These are phyloP conservation scores for Drosophila pectinifera DNA, from an alignment of 1,140 invertebrate genomes.

Conservation along the genomic window DNA sequence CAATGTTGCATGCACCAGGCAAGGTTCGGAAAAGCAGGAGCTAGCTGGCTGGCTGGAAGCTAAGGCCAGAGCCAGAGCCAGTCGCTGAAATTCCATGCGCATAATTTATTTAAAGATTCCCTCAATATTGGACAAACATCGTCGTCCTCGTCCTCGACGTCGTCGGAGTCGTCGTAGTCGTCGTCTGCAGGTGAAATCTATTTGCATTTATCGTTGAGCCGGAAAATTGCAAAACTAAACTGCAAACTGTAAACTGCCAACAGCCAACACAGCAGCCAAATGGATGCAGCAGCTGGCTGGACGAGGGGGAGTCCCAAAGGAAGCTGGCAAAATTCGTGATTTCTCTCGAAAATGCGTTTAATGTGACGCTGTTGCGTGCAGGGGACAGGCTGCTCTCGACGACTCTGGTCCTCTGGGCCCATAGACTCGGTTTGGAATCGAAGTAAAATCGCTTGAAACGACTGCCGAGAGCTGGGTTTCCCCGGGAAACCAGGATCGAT, in stretches of 20 bases:
- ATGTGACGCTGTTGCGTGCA: constrained; percentile 55
- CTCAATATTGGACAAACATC: constrained; percentile 78
- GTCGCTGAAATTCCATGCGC: constrained; percentile 71
- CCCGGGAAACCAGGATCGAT: constrained; percentile 35
- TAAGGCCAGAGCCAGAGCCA: constrained; percentile 9
- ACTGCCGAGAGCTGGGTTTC: constrained; percentile 1
- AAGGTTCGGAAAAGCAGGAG: constrained; percentile 24
- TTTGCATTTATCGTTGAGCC: constrained; percentile 83
- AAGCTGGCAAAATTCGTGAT: constrained; percentile 59
- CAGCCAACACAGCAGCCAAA: constrained; percentile 14
- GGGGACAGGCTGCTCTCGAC: constrained; percentile 18
- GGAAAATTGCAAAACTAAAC: constrained; percentile 82
- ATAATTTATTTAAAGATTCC: constrained; percentile 81
- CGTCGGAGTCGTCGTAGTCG: neutral
- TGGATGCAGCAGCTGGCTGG: neutral
- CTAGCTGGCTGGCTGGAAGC: neutral
- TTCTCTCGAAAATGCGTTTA: constrained; percentile 65
- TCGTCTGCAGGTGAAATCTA: constrained; percentile 81
- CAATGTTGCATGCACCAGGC: constrained; percentile 42
- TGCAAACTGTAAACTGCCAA: constrained; percentile 61
- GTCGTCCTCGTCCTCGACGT: neutral
- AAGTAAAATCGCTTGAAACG: constrained; percentile 36
- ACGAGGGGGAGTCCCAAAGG: constrained; percentile 15
- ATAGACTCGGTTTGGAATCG: constrained; percentile 12
- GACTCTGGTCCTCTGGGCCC: neutral